A percentile compares a stretch with the other conserved stretches of the same genome.
phyloP scores from a whole-genome alignment of 2,113 vertebrate genomes.

The Myiozetetes cayanensis region DNA sequence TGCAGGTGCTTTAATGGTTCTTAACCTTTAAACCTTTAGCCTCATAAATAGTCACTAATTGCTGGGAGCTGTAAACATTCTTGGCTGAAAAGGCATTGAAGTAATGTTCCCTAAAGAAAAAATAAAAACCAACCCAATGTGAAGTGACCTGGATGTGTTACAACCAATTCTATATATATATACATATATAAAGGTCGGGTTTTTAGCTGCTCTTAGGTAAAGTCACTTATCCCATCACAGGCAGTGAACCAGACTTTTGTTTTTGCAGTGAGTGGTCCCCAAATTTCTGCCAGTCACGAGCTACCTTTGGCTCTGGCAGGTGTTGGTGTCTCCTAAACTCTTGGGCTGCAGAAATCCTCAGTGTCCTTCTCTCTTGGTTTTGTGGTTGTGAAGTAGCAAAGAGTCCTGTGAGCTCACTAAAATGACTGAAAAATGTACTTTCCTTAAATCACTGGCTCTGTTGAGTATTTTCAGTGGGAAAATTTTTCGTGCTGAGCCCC shows the following conservation, averaged over 20 bases:
- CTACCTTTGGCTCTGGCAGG: neutral
- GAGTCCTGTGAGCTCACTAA: neutral
- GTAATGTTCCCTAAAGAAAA: neutral
- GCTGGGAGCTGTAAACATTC: neutral
- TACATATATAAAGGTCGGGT: neutral
- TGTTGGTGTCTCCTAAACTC: neutral
- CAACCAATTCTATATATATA: accelerated
- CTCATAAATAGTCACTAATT: neutral
- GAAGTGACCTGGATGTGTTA: neutral
- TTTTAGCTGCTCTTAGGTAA: neutral
- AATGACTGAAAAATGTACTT: neutral
- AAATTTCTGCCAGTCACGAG: neutral
- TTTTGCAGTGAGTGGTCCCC: neutral
- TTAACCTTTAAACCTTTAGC: neutral
- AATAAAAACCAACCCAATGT: neutral
- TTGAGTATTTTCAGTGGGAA: neutral
- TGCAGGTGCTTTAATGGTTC: neutral
- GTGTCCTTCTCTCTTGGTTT: neutral
- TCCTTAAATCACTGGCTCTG: neutral
- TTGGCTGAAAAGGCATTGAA: neutral
- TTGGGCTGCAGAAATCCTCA: neutral
- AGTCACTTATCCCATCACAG: neutral
- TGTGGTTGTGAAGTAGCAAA: neutral
- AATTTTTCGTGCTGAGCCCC: constrained; percentile 15
- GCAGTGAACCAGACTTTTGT: neutral